Percentiles rank a stretch among this genome's conserved stretches.
These are phyloP conservation scores for Prunella strophiata DNA, from an alignment of 2,797 vertebrate genomes.

Conservation along the genomic window DNA sequence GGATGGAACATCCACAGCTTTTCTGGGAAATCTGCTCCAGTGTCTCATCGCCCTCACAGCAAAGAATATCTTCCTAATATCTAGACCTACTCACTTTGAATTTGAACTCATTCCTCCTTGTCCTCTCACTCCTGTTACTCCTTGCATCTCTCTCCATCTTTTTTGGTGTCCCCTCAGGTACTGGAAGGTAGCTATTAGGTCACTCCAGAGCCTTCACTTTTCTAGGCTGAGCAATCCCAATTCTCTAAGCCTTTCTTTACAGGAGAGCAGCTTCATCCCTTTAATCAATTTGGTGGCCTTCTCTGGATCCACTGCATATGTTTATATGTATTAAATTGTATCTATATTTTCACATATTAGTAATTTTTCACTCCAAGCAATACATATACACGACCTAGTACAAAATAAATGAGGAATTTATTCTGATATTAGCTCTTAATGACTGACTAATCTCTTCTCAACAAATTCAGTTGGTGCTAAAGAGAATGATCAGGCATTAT, in stretches of 20 bases:
- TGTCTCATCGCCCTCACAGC: accelerated
- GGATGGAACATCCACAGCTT: accelerated
- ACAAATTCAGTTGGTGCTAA: not conserved
- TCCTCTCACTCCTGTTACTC: not conserved
- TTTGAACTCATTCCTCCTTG: not conserved
- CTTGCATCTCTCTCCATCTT: not conserved
- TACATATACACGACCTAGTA: not conserved
- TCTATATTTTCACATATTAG: not conserved
- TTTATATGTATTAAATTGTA: not conserved
- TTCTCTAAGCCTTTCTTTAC: not conserved
- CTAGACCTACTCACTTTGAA: not conserved
- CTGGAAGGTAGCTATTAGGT: not conserved
- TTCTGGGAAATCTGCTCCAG: not conserved
- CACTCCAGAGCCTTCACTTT: not conserved
- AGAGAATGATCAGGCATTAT: not conserved
- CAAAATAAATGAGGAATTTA: not conserved
- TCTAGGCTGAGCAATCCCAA: not conserved
- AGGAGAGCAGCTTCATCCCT: not conserved
- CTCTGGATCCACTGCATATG: not conserved
- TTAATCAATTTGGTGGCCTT: not conserved
- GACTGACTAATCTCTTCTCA: not conserved
- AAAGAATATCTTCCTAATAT: not conserved
- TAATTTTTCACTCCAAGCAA: not conserved
- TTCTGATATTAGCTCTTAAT: not conserved
- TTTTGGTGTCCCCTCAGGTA: not conserved